phyloP scores from a whole-genome alignment of 2,113 vertebrate species.

The Poeciliopsis prolifica region DNA sequence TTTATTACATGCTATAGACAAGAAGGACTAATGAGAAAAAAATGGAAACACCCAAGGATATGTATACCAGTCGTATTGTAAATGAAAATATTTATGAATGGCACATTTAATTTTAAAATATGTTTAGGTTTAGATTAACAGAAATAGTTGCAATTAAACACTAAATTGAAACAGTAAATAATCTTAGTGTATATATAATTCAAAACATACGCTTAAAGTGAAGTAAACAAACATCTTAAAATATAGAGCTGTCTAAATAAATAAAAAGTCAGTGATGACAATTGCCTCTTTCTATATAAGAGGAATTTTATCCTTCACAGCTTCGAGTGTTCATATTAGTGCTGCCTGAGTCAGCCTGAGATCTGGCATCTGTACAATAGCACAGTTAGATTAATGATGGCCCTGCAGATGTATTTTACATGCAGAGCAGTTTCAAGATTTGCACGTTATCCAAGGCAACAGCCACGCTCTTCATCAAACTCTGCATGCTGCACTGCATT shows the following conservation, averaged over 20 bases:
- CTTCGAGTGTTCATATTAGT: not conserved
- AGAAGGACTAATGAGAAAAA: too few species aligned
- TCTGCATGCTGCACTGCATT: not conserved
- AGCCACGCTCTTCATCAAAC: not conserved
- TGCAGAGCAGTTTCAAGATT: not conserved
- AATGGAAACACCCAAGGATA: too few species aligned
- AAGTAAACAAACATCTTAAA: not conserved
- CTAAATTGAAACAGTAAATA: not conserved
- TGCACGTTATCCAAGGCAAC: not conserved
- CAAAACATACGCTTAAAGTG: not conserved
- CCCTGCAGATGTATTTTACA: not conserved
- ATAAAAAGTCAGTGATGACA: not conserved
- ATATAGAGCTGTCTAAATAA: not conserved
- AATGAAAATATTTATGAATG: too few species aligned
- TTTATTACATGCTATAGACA: not conserved
- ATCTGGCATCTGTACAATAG: not conserved
- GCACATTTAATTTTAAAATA: not conserved
- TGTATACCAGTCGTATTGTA: too few species aligned
- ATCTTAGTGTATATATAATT: not conserved
- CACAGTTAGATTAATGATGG: not conserved
- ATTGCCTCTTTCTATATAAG: not conserved
- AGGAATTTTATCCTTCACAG: not conserved
- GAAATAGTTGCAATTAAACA: not conserved
- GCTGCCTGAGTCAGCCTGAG: not conserved
- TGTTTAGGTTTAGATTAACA: not conserved